phyloP scores from a whole-genome alignment of 2,113 vertebrate species.

The Dolichotis patagonum region DNA sequence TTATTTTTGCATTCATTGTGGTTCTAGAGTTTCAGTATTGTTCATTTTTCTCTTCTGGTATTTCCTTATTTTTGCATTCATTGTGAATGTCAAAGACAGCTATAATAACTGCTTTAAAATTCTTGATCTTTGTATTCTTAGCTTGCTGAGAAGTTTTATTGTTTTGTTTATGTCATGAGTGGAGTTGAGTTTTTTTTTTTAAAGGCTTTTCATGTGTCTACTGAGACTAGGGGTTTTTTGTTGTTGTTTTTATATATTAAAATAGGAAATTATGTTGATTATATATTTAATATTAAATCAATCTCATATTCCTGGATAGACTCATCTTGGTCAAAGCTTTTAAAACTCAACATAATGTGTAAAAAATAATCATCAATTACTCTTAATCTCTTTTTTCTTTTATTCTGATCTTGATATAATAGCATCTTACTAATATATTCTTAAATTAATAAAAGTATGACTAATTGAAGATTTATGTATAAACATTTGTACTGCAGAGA shows the following conservation, averaged over 20 bases:
- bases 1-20: constrained; percentile 17
- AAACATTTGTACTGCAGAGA: constrained; percentile 16
- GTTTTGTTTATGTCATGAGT: constrained; percentile 12
- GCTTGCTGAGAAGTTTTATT: constrained; percentile 18
- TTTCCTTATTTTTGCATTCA: not conserved
- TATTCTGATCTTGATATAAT: not conserved
- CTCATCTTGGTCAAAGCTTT: not conserved
- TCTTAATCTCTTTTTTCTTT: not conserved
- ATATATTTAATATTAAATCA: not conserved
- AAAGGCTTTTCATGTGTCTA: not conserved
- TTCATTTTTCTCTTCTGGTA: constrained; percentile 30
- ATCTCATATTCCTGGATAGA: not conserved
- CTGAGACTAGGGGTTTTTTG: not conserved
- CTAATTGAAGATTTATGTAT: not conserved
- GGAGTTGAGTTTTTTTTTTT: constrained; percentile 46
- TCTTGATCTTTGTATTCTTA: constrained; percentile 6
- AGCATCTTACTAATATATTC: not conserved
- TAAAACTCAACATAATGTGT: not conserved
- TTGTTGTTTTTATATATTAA: not conserved
- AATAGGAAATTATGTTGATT: not conserved
- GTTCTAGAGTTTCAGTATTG: not conserved
- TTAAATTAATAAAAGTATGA: constrained; percentile 6
- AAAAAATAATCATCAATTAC: not conserved
- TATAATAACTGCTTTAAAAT: constrained; percentile 22
- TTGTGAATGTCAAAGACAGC: not conserved